Evolutionary conservation across 2,888 invertebrate genomes (phyloP).

Genomic region (Amphipyra tragopoginis): DNA sequence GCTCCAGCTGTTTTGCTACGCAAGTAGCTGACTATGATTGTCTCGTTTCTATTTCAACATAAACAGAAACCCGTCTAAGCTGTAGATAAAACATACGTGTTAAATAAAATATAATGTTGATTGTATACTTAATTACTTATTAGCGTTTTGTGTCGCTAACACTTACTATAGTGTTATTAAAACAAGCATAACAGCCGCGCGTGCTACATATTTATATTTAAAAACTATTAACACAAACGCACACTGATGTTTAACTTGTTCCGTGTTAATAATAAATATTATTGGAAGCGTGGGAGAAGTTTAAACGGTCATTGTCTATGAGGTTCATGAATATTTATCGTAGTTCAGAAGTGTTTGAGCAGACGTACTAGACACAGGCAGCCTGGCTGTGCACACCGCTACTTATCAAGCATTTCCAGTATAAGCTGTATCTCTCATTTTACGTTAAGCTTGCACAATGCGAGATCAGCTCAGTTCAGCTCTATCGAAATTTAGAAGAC

Average conservation of each 20-base stretch:
- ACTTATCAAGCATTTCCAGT: too few relatives aligned
- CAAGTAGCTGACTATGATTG: too few relatives aligned
- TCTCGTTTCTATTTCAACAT: too few relatives aligned
- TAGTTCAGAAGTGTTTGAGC: too few relatives aligned
- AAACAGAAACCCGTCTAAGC: not conserved
- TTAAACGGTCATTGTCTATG: constrained; percentile 1
- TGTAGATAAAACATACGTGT: constrained; percentile 1
- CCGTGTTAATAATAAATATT: constrained; percentile 19
- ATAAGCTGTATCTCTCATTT: too few relatives aligned
- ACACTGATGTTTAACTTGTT: constrained; percentile 12
- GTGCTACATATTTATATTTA: constrained; percentile 20
- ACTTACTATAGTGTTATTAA: constrained; percentile 20
- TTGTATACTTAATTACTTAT: not conserved
- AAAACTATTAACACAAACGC: constrained; percentile 3
- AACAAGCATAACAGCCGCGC: constrained; percentile 15
- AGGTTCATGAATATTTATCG: not conserved
- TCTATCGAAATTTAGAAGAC: too few relatives aligned
- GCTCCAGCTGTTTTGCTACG: too few relatives aligned
- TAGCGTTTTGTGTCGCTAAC: not conserved
- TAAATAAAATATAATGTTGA: constrained; percentile 1
- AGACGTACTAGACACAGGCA: too few relatives aligned
- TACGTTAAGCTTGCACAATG: too few relatives aligned
- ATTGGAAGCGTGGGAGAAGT: constrained; percentile 15
- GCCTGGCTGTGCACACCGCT: too few relatives aligned
- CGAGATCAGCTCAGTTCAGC: too few relatives aligned